A percentile compares a stretch with the other conserved stretches of the same genome.
These are phyloP conservation scores for Leptopilina myrica DNA, from an alignment of 2,888 invertebrate genomes.

Conservation along the genomic window DNA sequence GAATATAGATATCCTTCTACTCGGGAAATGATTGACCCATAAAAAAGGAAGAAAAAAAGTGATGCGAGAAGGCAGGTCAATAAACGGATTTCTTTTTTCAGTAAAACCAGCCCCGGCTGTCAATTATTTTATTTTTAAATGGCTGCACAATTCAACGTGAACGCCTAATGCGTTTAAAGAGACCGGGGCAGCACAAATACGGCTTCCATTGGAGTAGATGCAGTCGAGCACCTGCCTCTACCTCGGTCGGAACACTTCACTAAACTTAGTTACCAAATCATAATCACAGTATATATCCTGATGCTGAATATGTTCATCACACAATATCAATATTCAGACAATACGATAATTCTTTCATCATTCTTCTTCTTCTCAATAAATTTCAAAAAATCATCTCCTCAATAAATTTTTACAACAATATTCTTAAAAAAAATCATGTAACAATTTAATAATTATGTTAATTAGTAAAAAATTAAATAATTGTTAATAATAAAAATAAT, in stretches of 20 bases:
- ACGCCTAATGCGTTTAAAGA: constrained; percentile 72
- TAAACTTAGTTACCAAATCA: constrained; percentile 53
- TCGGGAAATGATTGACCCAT: background rate
- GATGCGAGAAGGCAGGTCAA: constrained; percentile 4
- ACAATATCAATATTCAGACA: constrained; percentile 2
- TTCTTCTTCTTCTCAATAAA: background rate
- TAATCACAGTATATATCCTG: constrained; percentile 4
- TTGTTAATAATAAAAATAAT: no score
- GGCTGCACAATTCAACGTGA: constrained; percentile 67
- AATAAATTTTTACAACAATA: background rate
- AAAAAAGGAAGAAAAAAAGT: background rate
- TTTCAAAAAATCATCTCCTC: background rate
- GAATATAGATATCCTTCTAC: background rate
- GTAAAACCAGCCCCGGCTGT: constrained; percentile 49
- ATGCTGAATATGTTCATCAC: constrained; percentile 2
- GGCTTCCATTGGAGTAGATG: constrained; percentile 66
- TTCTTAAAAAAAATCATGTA: no score
- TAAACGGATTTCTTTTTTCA: background rate
- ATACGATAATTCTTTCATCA: background rate
- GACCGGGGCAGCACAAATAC: constrained; percentile 60
- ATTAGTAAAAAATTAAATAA: background rate
- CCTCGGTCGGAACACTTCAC: constrained; percentile 49
- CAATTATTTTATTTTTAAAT: constrained; percentile 63
- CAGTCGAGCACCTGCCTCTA: constrained; percentile 62
- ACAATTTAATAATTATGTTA: background rate